These are phyloP conservation scores for Rostratula benghalensis DNA, from an alignment of 2,113 vertebrate genomes.

Conservation along the genomic window DNA sequence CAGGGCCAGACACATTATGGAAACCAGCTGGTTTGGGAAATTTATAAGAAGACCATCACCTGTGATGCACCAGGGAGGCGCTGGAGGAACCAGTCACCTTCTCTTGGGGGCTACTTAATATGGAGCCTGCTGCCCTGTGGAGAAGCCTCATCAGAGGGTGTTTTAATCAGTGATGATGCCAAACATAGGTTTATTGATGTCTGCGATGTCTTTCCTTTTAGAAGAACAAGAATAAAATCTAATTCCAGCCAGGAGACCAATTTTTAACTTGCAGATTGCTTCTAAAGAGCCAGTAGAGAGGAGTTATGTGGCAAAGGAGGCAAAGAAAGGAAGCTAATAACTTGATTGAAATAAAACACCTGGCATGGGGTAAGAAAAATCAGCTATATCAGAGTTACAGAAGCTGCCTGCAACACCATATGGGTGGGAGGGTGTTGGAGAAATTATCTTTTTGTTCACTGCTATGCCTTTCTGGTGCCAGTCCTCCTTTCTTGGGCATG, in stretches of 20 bases:
- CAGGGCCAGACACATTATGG: neutral
- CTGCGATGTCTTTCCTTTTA: neutral
- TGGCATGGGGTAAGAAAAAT: neutral
- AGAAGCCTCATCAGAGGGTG: neutral
- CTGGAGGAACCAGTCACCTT: neutral
- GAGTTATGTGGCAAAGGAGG: constrained; percentile 1
- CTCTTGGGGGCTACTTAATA: accelerated
- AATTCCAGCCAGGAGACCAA: constrained; percentile 8
- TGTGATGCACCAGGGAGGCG: neutral
- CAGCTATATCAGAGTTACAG: neutral
- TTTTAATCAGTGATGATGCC: neutral
- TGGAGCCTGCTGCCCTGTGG: neutral
- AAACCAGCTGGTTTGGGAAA: neutral
- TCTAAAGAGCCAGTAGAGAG: constrained; percentile 17
- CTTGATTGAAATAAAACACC: constrained; percentile 43
- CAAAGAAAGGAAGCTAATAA: constrained; percentile 24
- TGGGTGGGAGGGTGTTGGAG: neutral
- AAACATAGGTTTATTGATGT: neutral
- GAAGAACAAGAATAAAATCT: constrained; percentile 2
- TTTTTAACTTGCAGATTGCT: constrained; percentile 36
- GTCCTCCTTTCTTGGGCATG: neutral
- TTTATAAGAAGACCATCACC: accelerated
- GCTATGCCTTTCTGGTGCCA: neutral
- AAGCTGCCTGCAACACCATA: neutral
- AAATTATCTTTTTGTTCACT: neutral